A percentile compares a stretch with the other conserved stretches of the same genome.
Conservation (phyloP, 1,140 invertebrate genomes). For the Aphelenchoides fujianensis region DNA sequence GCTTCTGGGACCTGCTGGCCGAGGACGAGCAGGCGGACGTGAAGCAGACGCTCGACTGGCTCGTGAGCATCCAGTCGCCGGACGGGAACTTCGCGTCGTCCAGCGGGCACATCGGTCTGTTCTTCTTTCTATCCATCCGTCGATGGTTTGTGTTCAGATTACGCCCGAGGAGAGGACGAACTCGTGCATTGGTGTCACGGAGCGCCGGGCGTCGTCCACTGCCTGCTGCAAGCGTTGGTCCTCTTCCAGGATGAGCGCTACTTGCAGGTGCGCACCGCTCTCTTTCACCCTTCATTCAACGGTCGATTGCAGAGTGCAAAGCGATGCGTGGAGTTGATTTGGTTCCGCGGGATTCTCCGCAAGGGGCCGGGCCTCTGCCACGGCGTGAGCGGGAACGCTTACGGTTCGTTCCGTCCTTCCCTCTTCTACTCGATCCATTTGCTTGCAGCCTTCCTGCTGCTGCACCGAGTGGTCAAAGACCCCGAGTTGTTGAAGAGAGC, state of each 20-base stretch:
- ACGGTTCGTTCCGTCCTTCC: too few relatives aligned
- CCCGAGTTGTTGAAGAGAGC: constrained; percentile 73
- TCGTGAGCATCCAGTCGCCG: constrained; percentile 68
- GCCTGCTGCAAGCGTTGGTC: constrained; percentile 74
- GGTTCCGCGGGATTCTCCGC: constrained; percentile 77
- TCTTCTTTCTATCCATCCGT: neutral
- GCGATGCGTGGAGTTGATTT: constrained; percentile 47
- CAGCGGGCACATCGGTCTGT: constrained; percentile 67
- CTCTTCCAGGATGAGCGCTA: constrained; percentile 74
- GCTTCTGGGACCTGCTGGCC: constrained; percentile 42
- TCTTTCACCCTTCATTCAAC: constrained; percentile 10
- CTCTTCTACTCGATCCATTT: too few relatives aligned
- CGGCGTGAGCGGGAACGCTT: constrained; percentile 85
- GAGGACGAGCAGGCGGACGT: constrained; percentile 27
- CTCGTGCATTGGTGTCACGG: constrained; percentile 94
- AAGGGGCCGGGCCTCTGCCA: constrained; percentile 90
- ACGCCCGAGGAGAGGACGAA: constrained; percentile 67
- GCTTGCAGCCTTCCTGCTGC: constrained; percentile 73
- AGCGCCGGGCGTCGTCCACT: constrained; percentile 78
- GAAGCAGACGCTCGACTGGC: constrained; percentile 67
- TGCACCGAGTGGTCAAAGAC: constrained; percentile 73
- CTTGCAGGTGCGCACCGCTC: constrained; percentile 65
- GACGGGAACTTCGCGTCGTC: constrained; percentile 85
- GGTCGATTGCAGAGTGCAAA: constrained; percentile 30
- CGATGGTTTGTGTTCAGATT: constrained; percentile 12